Percentiles rank a stretch among this genome's conserved stretches.
Conservation (phyloP, 2,113 vertebrate genomes). For the Geococcyx californianus region DNA sequence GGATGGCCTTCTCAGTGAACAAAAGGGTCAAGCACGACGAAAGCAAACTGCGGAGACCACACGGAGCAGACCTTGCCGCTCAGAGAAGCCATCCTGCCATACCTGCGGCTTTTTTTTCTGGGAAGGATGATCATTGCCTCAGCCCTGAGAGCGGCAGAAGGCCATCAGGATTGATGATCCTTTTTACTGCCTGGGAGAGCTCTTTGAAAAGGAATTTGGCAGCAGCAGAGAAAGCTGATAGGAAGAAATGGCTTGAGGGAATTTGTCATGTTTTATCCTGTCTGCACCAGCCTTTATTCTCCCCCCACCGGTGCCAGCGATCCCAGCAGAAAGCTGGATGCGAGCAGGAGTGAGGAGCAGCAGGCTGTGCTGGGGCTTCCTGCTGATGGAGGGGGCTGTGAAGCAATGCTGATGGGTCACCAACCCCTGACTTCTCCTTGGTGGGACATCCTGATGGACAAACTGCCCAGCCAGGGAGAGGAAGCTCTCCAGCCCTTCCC, state of each 20-base stretch:
- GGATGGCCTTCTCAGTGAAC: not conserved
- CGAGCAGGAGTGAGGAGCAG: not conserved
- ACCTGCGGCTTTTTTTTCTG: not conserved
- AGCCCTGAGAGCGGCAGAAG: conserved; percentile 11
- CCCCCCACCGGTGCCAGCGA: not conserved
- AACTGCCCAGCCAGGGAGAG: not conserved
- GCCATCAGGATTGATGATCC: conserved; percentile 29
- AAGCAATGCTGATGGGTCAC: not conserved
- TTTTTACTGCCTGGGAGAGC: conserved; percentile 25
- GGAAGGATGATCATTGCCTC: not conserved
- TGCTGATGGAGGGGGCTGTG: not conserved
- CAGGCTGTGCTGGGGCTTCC: accelerated
- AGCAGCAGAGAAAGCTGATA: conserved; percentile 13
- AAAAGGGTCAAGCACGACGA: not conserved
- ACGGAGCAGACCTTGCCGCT: not conserved
- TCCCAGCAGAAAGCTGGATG: not conserved
- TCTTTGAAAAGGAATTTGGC: conserved; percentile 40
- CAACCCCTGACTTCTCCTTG: not conserved
- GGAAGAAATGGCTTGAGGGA: not conserved
- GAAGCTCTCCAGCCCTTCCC: not conserved
- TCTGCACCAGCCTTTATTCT: not conserved
- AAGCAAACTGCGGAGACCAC: not conserved
- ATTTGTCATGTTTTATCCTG: not conserved
- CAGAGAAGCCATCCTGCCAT: not conserved
- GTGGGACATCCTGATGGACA: not conserved